Conservation (phyloP, 1,140 invertebrate genomes). For the Brachionus manjavacas region DNA sequence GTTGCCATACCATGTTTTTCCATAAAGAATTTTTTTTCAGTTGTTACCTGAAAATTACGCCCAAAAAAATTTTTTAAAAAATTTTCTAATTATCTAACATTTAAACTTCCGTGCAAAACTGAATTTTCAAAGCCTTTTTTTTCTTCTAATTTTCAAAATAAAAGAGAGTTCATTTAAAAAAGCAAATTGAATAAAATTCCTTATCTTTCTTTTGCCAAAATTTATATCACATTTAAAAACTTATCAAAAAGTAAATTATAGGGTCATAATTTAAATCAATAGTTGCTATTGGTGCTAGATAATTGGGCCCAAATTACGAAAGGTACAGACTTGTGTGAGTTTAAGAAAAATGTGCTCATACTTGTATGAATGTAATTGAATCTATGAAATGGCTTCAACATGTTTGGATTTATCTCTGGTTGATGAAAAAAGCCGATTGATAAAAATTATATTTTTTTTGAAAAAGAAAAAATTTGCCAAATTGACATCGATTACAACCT, state of each 20-base stretch:
- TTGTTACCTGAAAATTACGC: too few relatives aligned
- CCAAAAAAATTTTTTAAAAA: too few relatives aligned
- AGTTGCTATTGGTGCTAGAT: background rate
- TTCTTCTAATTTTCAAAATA: background rate
- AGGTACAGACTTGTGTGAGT: background rate
- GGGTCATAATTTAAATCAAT: background rate
- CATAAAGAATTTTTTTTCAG: too few relatives aligned
- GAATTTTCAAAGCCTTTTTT: background rate
- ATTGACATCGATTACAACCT: too few relatives aligned
- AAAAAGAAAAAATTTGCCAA: too few relatives aligned
- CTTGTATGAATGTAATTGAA: too few relatives aligned
- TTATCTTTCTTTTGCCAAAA: background rate
- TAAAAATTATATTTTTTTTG: background rate
- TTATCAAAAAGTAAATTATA: constrained; percentile 1
- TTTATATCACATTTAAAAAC: background rate
- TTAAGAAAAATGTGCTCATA: too few relatives aligned
- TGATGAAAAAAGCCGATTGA: background rate
- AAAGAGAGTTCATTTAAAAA: background rate
- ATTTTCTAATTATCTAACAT: too few relatives aligned
- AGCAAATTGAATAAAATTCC: background rate
- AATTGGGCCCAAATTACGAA: background rate
- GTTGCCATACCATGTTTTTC: too few relatives aligned
- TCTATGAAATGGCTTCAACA: background rate
- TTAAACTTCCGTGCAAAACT: too few relatives aligned
- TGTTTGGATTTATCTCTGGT: background rate